phyloP scores from a whole-genome alignment of 2,888 invertebrate genomes.

The Lobophora halterata region DNA sequence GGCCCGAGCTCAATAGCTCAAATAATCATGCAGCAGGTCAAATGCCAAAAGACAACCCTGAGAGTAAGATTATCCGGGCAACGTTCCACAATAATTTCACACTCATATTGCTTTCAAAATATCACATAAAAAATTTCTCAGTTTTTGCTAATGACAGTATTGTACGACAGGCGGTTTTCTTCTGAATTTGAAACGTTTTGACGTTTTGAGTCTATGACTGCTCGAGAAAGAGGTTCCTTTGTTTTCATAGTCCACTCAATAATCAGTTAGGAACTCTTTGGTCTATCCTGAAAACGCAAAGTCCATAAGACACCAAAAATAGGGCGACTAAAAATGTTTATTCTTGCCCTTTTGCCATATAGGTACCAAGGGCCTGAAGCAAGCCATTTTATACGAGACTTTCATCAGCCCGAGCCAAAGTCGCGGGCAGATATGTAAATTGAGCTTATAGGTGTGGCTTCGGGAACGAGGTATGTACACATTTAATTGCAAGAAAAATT shows the following conservation, averaged over 20 bases:
- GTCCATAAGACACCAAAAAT: too few species aligned
- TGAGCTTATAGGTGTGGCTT: too few species aligned
- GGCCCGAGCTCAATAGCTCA: background rate
- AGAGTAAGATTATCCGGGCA: constrained; percentile 61
- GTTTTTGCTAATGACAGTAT: constrained; percentile 10
- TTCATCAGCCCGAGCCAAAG: too few species aligned
- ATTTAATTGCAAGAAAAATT: too few species aligned
- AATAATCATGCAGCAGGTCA: constrained; percentile 26
- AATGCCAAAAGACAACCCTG: constrained; percentile 60
- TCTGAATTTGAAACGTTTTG: constrained; percentile 48
- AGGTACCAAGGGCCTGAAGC: too few species aligned
- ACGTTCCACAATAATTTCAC: constrained; percentile 70
- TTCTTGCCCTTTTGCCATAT: too few species aligned
- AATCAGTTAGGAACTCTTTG: too few species aligned
- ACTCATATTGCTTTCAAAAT: constrained; percentile 46
- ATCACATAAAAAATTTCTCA: constrained; percentile 26
- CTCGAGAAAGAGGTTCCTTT: constrained; percentile 3
- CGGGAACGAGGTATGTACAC: too few species aligned
- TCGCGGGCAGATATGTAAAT: too few species aligned
- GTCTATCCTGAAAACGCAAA: too few species aligned
- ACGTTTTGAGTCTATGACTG: constrained; percentile 6
- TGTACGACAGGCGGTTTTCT: constrained; percentile 22
- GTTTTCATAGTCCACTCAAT: too few species aligned
- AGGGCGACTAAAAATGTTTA: background rate
- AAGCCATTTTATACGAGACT: too few species aligned